Conservation (phyloP, 2,888 invertebrate species). For the Fragum fragum region DNA sequence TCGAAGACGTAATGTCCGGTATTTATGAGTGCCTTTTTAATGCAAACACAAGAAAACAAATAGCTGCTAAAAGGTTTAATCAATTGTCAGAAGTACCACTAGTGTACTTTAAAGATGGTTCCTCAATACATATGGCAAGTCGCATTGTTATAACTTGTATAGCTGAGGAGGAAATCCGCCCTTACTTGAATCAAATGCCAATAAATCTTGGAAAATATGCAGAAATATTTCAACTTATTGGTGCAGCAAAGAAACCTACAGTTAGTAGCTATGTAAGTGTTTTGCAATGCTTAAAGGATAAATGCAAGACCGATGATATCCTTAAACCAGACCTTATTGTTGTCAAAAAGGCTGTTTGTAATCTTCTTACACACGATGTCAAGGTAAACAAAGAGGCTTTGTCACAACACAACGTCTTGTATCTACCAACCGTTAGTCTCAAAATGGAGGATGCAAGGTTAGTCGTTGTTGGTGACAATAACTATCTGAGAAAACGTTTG, state of each 20-base stretch:
- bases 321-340: slow-evolving; percentile 60
- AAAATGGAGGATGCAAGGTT: slow-evolving; percentile 39
- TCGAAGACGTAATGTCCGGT: slow-evolving; percentile 2
- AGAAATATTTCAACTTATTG: slow-evolving; percentile 68
- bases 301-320: slow-evolving; percentile 40
- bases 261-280: slow-evolving; percentile 67
- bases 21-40: slow-evolving; percentile 28
- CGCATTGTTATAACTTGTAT: slow-evolving; percentile 58
- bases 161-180: slow-evolving; percentile 66
- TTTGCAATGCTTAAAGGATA: slow-evolving; percentile 56
- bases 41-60: not conserved
- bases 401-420: slow-evolving; percentile 26
- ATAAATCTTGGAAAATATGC: slow-evolving; percentile 61
- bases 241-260: slow-evolving; percentile 62
- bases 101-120: slow-evolving; percentile 44
- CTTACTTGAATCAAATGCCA: slow-evolving; percentile 71
- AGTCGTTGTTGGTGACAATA: slow-evolving; percentile 51
- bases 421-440: slow-evolving; percentile 18
- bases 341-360: slow-evolving; percentile 55
- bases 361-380: slow-evolving; percentile 25
- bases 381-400: slow-evolving; percentile 6
- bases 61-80: not conserved
- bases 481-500: slow-evolving; percentile 25
- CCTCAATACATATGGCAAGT: slow-evolving; percentile 52
- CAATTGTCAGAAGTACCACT: slow-evolving; percentile 18